Percentiles rank a stretch among this genome's conserved stretches.
Evolutionary conservation across 1,140 invertebrate genomes (phyloP).

Genomic region (Semibalanus balanoides): DNA sequence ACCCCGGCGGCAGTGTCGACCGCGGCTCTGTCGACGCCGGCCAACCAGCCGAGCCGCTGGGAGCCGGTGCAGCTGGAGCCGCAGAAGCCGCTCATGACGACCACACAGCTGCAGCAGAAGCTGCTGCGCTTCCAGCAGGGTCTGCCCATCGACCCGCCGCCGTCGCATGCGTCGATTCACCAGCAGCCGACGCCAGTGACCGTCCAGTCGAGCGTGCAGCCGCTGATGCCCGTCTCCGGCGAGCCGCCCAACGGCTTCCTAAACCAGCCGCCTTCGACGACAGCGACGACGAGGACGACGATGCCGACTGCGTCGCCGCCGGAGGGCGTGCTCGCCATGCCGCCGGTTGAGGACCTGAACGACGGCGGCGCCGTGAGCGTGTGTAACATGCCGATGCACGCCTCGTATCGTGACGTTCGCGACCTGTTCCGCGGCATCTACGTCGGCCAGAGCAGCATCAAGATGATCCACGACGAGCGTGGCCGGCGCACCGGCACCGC

Average conservation of each 20-base stretch:
- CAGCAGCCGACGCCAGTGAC: background rate
- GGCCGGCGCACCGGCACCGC: constrained; percentile 62
- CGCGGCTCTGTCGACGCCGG: background rate
- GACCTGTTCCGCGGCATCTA: constrained; percentile 59
- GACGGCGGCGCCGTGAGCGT: constrained; percentile 38
- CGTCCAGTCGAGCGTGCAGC: background rate
- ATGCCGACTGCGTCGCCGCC: background rate
- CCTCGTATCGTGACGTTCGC: constrained; percentile 59
- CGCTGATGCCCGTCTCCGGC: background rate
- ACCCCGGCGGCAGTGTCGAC: too few relatives aligned
- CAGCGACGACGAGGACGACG: too few relatives aligned
- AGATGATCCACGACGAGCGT: constrained; percentile 61
- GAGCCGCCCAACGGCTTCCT: background rate
- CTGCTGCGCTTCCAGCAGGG: background rate
- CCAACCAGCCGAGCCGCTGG: background rate
- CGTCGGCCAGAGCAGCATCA: constrained; percentile 66
- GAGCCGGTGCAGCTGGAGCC: background rate
- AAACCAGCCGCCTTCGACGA: background rate
- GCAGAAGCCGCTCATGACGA: background rate
- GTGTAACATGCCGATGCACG: constrained; percentile 44
- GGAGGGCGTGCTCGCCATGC: background rate
- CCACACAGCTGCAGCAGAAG: background rate
- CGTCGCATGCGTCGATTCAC: too few relatives aligned
- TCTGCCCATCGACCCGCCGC: background rate
- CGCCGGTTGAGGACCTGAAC: background rate